These are phyloP conservation scores for Anisognathus igniventris DNA, from an alignment of 2,797 vertebrate genomes.

Conservation along the genomic window DNA sequence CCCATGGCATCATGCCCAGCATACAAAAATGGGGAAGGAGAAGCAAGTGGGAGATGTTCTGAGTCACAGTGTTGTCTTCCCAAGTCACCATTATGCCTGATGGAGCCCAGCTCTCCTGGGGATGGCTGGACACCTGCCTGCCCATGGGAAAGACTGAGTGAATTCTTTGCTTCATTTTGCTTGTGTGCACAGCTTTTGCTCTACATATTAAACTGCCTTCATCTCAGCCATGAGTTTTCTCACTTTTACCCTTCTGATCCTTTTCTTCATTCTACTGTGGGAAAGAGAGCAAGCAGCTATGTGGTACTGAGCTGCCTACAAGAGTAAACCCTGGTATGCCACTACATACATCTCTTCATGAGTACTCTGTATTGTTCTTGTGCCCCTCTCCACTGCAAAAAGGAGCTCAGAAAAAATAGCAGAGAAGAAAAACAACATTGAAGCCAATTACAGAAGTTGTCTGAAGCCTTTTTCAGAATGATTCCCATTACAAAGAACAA, in stretches of 20 bases:
- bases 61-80: neutral
- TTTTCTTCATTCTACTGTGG: neutral
- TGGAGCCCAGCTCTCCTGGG: neutral
- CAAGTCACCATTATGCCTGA: rapidly evolving
- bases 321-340: neutral
- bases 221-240: neutral
- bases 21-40: neutral
- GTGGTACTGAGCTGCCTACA: neutral
- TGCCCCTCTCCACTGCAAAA: neutral
- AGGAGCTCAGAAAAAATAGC: neutral
- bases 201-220: neutral
- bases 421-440: neutral
- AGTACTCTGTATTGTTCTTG: neutral
- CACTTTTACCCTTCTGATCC: neutral
- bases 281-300: rapidly evolving
- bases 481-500: neutral
- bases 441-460: neutral
- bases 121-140: neutral
- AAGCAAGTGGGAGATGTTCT: neutral
- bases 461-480: neutral
- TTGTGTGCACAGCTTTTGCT: neutral
- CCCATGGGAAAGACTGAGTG: rapidly evolving
- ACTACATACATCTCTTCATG: neutral
- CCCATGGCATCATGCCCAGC: neutral
- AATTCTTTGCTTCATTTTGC: neutral